phyloP scores from a whole-genome alignment of 2,797 vertebrate genomes.

The Cynodonichthys magdalenae region DNA sequence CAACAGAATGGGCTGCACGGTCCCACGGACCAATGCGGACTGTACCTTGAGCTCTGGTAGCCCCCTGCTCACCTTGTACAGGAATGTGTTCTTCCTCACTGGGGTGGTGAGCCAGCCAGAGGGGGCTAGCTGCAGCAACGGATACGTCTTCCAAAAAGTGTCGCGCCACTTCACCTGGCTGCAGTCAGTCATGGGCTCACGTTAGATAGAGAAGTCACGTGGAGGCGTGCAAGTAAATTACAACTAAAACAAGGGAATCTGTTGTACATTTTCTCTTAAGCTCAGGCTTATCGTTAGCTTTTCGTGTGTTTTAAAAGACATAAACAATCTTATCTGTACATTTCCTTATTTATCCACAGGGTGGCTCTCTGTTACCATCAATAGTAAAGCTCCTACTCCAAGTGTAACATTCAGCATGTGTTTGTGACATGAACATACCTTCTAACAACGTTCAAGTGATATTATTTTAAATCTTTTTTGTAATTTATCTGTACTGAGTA shows the following conservation, averaged over 20 bases:
- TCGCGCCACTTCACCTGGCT: constrained; percentile 80
- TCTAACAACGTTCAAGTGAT: constrained; percentile 36
- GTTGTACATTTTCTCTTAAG: constrained; percentile 14
- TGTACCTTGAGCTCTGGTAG: constrained; percentile 78
- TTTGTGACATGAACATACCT: constrained; percentile 42
- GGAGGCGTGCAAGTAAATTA: constrained; percentile 20
- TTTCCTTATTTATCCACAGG: constrained; percentile 60
- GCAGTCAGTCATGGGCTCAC: constrained; percentile 53
- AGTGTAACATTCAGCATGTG: constrained; percentile 56
- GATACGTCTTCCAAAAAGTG: constrained; percentile 82
- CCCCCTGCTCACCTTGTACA: constrained; percentile 77
- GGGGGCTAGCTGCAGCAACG: constrained; percentile 69
- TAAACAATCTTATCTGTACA: constrained; percentile 1
- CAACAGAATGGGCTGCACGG: constrained; percentile 83
- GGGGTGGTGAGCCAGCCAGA: constrained; percentile 72
- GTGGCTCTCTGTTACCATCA: constrained; percentile 48
- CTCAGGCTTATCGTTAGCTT: constrained; percentile 4
- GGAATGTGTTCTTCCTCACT: constrained; percentile 79
- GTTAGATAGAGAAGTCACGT: constrained; percentile 29
- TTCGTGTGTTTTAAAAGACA: constrained; percentile 3
- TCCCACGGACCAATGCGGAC: constrained; percentile 61
- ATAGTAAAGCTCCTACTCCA: constrained; percentile 18
- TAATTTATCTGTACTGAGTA: constrained; percentile 28
- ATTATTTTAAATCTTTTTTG: constrained; percentile 35
- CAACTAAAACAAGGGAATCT: constrained; percentile 28